phyloP scores from a whole-genome alignment of 2,888 invertebrate species.

The Mechanitis messenoides region DNA sequence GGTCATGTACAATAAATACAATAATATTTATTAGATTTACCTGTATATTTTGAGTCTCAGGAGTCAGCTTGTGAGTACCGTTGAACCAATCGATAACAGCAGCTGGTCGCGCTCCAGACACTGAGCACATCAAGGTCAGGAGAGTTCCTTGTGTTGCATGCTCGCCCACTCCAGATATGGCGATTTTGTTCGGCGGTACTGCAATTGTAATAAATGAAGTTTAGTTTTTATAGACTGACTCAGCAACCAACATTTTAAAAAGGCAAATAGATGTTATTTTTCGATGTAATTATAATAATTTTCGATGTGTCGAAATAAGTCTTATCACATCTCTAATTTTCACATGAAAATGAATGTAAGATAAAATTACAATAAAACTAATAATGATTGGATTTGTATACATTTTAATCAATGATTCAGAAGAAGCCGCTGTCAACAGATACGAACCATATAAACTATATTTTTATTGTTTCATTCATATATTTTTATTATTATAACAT shows the following conservation, averaged over 20 bases:
- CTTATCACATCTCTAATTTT: too few relatives aligned
- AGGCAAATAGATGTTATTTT: neutral
- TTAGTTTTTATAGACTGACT: neutral
- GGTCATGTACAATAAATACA: neutral
- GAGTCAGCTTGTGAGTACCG: constrained; percentile 71
- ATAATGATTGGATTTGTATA: too few relatives aligned
- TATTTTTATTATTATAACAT: neutral
- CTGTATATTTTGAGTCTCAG: constrained; percentile 46
- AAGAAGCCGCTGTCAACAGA: too few relatives aligned
- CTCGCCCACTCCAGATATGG: constrained; percentile 84
- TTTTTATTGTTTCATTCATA: too few relatives aligned
- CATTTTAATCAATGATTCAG: too few relatives aligned
- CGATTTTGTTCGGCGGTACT: constrained; percentile 89
- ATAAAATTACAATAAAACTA: too few relatives aligned
- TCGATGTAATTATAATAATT: neutral
- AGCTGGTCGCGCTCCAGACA: constrained; percentile 88
- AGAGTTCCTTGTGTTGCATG: constrained; percentile 88
- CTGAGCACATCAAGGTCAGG: constrained; percentile 85
- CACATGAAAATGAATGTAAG: too few relatives aligned
- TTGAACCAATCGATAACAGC: constrained; percentile 92
- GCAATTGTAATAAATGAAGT: constrained; percentile 40
- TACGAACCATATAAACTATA: too few relatives aligned
- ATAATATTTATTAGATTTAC: constrained; percentile 37
- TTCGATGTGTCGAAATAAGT: too few relatives aligned
- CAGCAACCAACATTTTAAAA: neutral